Evolutionary conservation across 2,797 vertebrate genomes (phyloP).

Genomic region (Anguilla megastoma): DNA sequence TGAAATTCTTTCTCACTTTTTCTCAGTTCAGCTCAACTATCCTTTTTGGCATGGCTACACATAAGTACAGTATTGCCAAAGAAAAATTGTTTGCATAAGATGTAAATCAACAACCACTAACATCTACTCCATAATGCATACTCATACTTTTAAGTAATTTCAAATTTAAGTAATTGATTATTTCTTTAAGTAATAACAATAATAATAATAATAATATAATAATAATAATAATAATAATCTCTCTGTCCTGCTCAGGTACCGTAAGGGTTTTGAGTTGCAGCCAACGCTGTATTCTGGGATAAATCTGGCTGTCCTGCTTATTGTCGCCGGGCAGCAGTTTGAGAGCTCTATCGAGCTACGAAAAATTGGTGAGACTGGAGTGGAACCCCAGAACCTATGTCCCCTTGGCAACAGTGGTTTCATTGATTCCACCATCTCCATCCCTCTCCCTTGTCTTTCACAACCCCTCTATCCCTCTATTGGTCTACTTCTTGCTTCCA

Average conservation of each 20-base stretch:
- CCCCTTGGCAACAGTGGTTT: not conserved
- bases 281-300: slow-evolving; percentile 93
- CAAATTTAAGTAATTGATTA: not conserved
- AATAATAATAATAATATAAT: not conserved
- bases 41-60: not conserved
- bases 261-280: slow-evolving; percentile 92
- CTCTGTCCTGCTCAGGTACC: slow-evolving; percentile 77
- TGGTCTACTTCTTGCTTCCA: not conserved
- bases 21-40: not conserved
- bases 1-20: not conserved
- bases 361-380: slow-evolving; percentile 83
- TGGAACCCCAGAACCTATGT: not conserved
- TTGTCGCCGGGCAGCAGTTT: slow-evolving; percentile 90
- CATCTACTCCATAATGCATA: not conserved
- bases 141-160: not conserved
- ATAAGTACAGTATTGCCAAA: not conserved
- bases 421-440: too few relatives aligned
- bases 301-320: slow-evolving; percentile 89
- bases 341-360: slow-evolving; percentile 93
- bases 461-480: not conserved
- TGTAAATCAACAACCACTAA: not conserved
- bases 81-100: not conserved
- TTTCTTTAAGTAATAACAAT: not conserved
- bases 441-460: not conserved
- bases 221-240: not conserved